These are phyloP conservation scores for Ageneiosus marmoratus DNA, from an alignment of 2,113 vertebrate species.

Conservation along the genomic window DNA sequence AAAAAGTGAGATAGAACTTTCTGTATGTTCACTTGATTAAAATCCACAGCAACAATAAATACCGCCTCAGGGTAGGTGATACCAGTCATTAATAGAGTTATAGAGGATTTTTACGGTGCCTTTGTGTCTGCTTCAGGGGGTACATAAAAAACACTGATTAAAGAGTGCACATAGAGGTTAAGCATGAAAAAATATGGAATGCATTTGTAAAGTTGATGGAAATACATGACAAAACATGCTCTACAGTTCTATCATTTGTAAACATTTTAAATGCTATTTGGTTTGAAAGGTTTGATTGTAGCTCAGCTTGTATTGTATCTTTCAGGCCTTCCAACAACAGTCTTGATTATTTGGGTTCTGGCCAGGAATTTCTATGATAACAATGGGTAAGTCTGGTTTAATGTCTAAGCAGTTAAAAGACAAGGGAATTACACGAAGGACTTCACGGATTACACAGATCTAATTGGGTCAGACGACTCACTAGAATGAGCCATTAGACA, in stretches of 20 bases:
- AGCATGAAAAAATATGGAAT: too few relatives aligned
- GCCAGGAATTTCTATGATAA: conserved; percentile 73
- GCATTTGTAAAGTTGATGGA: neutral
- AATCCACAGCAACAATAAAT: too few relatives aligned
- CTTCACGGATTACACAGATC: neutral
- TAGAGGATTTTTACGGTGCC: too few relatives aligned
- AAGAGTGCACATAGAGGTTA: neutral
- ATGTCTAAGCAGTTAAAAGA: neutral
- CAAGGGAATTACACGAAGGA: neutral
- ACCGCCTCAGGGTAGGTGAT: too few relatives aligned
- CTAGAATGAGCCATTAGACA: neutral
- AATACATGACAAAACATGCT: neutral
- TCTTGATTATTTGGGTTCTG: conserved; percentile 73
- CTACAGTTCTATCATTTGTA: neutral
- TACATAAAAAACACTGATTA: too few relatives aligned
- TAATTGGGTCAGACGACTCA: neutral
- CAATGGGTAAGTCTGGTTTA: conserved; percentile 61
- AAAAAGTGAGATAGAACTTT: too few relatives aligned
- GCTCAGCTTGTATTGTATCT: conserved; percentile 7
- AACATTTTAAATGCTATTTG: neutral
- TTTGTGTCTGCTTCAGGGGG: too few relatives aligned
- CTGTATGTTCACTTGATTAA: too few relatives aligned
- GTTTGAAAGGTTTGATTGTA: neutral
- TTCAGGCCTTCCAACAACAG: conserved; percentile 68
- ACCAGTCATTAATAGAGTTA: too few relatives aligned